Conservation (phyloP, 2,888 invertebrate genomes). For the Ophion slaviceki region DNA sequence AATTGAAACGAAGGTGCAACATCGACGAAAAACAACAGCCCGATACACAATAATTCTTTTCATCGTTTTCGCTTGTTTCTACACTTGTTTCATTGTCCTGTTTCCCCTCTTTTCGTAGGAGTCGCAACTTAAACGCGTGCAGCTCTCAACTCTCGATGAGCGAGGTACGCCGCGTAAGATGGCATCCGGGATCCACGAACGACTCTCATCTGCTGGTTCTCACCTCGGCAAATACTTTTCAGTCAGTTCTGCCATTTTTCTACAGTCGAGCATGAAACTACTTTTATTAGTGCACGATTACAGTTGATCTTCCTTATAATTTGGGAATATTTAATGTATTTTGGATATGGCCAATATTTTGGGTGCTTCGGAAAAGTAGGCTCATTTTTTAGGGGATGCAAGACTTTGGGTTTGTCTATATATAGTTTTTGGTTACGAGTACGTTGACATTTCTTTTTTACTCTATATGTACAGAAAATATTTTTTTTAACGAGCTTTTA, state of each 20-base stretch:
- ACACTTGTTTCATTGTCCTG: neutral
- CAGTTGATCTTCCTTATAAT: neutral
- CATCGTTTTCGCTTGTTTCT: constrained; percentile 7
- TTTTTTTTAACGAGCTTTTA: too few relatives aligned
- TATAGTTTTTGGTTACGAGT: too few relatives aligned
- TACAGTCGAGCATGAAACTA: neutral
- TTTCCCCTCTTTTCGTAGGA: constrained; percentile 84
- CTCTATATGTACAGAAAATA: too few relatives aligned
- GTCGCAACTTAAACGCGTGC: constrained; percentile 89
- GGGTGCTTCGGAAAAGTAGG: neutral
- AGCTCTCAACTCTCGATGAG: constrained; percentile 86
- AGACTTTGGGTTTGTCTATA: too few relatives aligned
- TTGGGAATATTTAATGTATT: neutral
- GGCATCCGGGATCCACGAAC: constrained; percentile 93
- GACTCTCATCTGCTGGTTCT: constrained; percentile 92
- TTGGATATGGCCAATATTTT: neutral
- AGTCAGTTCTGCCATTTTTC: constrained; percentile 84
- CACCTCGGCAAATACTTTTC: constrained; percentile 93
- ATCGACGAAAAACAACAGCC: constrained; percentile 65
- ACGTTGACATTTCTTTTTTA: too few relatives aligned
- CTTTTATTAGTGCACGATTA: neutral
- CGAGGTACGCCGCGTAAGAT: constrained; percentile 90
- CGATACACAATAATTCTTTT: constrained; percentile 33
- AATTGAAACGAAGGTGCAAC: constrained; percentile 77
- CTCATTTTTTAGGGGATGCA: too few relatives aligned